A percentile compares a stretch with the other conserved stretches of the same genome.
phyloP scores from a whole-genome alignment of 2,113 vertebrate genomes.

The Arizona elegans region DNA sequence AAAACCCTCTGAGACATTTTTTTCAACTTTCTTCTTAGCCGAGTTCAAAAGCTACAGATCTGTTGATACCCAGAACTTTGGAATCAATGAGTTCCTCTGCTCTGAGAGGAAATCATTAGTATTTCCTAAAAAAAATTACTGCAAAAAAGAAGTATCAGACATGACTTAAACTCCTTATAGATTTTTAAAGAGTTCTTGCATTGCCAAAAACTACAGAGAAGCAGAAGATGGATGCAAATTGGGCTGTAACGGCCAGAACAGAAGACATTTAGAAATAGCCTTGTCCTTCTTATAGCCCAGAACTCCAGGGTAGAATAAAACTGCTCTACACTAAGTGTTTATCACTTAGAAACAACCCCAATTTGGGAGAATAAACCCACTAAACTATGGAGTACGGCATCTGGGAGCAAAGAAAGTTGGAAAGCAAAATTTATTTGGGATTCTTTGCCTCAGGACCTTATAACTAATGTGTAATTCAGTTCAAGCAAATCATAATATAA shows the following conservation, averaged over 20 bases:
- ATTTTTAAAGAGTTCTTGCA: neutral
- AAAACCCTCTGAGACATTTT: neutral
- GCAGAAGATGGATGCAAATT: neutral
- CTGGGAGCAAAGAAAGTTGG: neutral
- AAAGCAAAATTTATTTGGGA: neutral
- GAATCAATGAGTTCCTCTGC: slow-evolving; percentile 3
- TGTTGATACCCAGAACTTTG: slow-evolving; percentile 6
- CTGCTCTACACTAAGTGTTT: neutral
- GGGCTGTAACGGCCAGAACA: neutral
- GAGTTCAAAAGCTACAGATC: slow-evolving; percentile 1
- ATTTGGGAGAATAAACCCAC: neutral
- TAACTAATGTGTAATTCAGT: neutral
- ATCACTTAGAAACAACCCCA: neutral
- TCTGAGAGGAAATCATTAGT: neutral
- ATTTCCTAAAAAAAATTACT: neutral
- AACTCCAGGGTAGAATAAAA: neutral
- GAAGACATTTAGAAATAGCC: neutral
- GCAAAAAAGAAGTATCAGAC: neutral
- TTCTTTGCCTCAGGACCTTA: neutral
- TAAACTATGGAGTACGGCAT: neutral
- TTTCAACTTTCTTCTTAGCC: neutral
- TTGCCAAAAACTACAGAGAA: neutral
- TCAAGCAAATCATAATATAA: neutral
- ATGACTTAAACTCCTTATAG: neutral
- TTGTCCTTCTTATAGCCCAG: neutral